Percentiles rank a stretch among this genome's conserved stretches.
These are phyloP conservation scores for Nestor notabilis DNA, from an alignment of 2,113 vertebrate genomes.

Conservation along the genomic window DNA sequence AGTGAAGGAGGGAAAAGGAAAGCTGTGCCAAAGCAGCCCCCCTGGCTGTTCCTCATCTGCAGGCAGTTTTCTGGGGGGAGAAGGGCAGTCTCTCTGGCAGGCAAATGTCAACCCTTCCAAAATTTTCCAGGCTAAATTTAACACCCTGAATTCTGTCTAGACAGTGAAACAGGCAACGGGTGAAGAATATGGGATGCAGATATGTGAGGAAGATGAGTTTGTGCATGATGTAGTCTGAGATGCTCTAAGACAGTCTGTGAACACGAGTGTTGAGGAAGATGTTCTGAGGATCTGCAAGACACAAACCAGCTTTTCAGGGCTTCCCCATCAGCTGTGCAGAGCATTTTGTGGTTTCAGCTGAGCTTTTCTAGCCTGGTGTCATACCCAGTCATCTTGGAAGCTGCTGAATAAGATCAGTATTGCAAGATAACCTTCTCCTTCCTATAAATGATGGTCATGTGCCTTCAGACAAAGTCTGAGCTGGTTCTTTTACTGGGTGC, in stretches of 20 bases:
- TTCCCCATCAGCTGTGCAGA: not conserved
- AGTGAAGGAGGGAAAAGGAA: not conserved
- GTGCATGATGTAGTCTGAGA: not conserved
- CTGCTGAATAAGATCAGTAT: not conserved
- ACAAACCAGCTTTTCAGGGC: not conserved
- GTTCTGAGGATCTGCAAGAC: not conserved
- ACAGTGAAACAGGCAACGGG: accelerated
- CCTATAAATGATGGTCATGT: not conserved
- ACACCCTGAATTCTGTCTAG: not conserved
- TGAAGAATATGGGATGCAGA: not conserved
- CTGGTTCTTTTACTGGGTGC: accelerated
- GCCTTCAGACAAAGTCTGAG: not conserved
- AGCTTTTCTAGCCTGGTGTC: slow-evolving; percentile 1
- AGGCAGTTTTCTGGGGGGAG: not conserved
- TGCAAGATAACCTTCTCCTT: slow-evolving; percentile 8
- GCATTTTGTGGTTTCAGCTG: not conserved
- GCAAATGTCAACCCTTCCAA: not conserved
- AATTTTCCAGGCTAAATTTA: not conserved
- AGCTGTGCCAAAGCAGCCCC: not conserved
- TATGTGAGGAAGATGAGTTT: not conserved
- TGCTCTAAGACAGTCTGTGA: not conserved
- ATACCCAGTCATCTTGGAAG: not conserved
- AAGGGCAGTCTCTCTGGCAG: not conserved
- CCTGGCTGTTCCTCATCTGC: not conserved
- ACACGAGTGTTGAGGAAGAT: not conserved